Evolutionary conservation across 2,113 vertebrate species (phyloP).

Genomic region (Rhea pennata): DNA sequence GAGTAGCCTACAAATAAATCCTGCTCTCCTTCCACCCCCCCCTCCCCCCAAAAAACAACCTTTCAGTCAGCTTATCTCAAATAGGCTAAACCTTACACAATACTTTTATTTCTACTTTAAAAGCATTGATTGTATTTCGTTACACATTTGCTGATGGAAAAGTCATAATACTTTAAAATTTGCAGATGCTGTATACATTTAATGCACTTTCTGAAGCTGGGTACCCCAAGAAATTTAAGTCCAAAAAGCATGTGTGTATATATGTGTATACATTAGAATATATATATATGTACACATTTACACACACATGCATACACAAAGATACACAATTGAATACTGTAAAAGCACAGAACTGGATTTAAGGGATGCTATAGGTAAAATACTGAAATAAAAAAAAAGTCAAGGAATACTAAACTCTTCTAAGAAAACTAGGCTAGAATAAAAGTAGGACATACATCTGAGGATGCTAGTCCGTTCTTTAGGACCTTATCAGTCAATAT

Average conservation of each 20-base stretch:
- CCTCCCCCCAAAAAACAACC: neutral
- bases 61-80: neutral
- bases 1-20: neutral
- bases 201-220: neutral
- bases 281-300: neutral
- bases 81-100: neutral
- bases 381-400: neutral
- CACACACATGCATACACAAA: neutral
- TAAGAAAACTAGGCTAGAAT: neutral
- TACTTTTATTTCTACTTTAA: neutral
- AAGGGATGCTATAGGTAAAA: neutral
- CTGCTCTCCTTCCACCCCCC: too few relatives aligned
- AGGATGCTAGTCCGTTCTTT: neutral
- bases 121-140: neutral
- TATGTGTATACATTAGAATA: neutral
- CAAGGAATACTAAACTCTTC: neutral
- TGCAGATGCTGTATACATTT: neutral
- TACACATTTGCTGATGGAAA: neutral
- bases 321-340: neutral
- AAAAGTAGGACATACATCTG: neutral
- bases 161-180: neutral
- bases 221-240: neutral
- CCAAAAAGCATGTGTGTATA: neutral
- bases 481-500: neutral
- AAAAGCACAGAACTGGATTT: neutral